A percentile compares a stretch with the other conserved stretches of the same genome.
Conservation (phyloP, 2,797 vertebrate genomes). For the Paguma larvata region DNA sequence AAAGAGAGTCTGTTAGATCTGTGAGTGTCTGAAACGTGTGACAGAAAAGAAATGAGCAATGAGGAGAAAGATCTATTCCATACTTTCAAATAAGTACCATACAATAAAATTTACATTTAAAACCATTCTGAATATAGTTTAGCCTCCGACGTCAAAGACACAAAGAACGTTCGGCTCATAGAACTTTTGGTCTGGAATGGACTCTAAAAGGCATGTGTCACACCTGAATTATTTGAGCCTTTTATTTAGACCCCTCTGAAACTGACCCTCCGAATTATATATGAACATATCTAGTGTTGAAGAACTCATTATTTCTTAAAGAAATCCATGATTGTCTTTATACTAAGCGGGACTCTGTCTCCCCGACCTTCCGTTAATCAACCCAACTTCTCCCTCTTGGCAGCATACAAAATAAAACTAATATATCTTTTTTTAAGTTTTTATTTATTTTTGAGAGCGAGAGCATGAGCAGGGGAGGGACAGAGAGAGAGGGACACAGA, state of each 20-base stretch:
- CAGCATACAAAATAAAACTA: not conserved
- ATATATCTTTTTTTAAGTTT: no score
- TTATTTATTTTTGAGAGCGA: no score
- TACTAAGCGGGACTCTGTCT: not conserved
- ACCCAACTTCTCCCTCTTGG: not conserved
- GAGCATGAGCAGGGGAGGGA: no score
- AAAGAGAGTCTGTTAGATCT: not conserved
- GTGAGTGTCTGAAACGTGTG: not conserved
- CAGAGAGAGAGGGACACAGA: no score
- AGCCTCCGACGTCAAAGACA: not conserved
- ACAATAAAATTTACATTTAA: not conserved
- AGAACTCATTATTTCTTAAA: fast-evolving
- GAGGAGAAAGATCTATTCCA: not conserved
- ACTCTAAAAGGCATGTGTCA: not conserved
- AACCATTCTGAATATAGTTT: not conserved
- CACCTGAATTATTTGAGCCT: not conserved
- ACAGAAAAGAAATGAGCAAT: not conserved
- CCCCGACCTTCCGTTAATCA: not conserved
- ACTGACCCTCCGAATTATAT: not conserved
- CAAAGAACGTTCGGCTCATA: not conserved
- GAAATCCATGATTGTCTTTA: not conserved
- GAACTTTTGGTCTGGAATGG: not conserved
- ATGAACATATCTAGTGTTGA: not conserved
- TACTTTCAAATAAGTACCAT: not conserved
- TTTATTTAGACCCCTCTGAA: not conserved